Conservation (phyloP, 2,113 vertebrate genomes). For the Nannobrachium achirus region DNA sequence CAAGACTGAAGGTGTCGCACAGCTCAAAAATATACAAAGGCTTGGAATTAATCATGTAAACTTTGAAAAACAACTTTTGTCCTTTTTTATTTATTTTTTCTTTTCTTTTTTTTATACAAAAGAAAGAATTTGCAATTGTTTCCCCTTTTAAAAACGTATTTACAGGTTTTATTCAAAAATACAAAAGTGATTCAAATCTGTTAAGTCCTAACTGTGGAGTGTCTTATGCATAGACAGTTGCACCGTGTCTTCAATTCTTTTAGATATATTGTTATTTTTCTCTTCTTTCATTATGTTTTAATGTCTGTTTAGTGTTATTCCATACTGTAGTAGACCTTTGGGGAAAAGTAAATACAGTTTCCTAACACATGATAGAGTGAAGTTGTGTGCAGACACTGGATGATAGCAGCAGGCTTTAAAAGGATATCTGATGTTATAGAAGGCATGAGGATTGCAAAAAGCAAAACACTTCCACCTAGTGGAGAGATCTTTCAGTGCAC, state of each 20-base stretch:
- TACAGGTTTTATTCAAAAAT: slow-evolving; percentile 99
- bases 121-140: slow-evolving; percentile 77
- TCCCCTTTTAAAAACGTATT: slow-evolving; percentile 94
- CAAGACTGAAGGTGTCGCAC: slow-evolving; percentile 95
- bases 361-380: slow-evolving; percentile 34
- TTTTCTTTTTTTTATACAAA: slow-evolving; percentile 79
- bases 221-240: slow-evolving; percentile 88
- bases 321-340: slow-evolving; percentile 81
- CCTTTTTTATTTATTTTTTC: slow-evolving; percentile 63
- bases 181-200: slow-evolving; percentile 97
- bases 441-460: too few species aligned
- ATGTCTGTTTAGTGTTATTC: slow-evolving; percentile 76
- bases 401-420: slow-evolving; percentile 11
- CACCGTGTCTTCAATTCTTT: slow-evolving; percentile 80
- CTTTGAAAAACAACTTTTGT: slow-evolving; percentile 89
- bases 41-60: slow-evolving; percentile 95
- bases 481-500: too few species aligned
- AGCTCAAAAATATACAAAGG: slow-evolving; percentile 99
- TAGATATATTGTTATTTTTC: slow-evolving; percentile 37
- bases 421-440: too few species aligned
- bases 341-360: slow-evolving; percentile 51
- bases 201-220: slow-evolving; percentile 92
- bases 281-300: slow-evolving; percentile 55
- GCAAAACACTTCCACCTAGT: slow-evolving; percentile 49
- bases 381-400: slow-evolving; percentile 46